Evolutionary conservation across 2,797 vertebrate species (phyloP), one percentile per base, ranked within the genome.

Genomic region (Sylvilagus floridanus): DNA sequence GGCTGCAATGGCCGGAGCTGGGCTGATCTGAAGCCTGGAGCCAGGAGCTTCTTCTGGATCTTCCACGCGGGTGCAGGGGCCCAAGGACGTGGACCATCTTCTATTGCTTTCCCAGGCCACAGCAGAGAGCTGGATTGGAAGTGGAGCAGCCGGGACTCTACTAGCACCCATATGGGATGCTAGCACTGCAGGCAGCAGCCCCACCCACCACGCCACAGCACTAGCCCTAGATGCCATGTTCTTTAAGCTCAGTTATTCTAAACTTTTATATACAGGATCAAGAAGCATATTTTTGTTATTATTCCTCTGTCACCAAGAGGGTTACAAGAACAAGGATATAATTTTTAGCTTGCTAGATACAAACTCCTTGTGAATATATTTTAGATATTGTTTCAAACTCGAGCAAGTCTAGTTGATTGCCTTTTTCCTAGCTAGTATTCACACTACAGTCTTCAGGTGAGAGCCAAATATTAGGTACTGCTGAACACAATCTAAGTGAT

Each of bases 351-450:
- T 93, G 32, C 77, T 84, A 73, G 13, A 37, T 66, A 65, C 7
- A 88, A 90, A 88, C 17, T 21, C 30, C 66, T 3, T 54, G 37
- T 71, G 50, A 96, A 32, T 5, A 88, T 17, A n/a, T 66, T 86
- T 93, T 86, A 96, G 26, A 21, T n/a, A 52, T 7, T 35, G 3
- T 93, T 93, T 95, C 65, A 83, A 66, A 78, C 4, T 78, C 57
- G 22, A 26, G 4, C 5, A 47, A 13, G 8, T 7, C 69, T 90
- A 87, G 17, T 26, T 54, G 52, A 84, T 26, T 89, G 13, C 2
- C n/a, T 86, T 91, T 92, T 79, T 21, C 26, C 12, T 89, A 68
- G 26, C 8, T 86, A 71, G 68, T 60, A 12, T 8, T 86, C 52
- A 26, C 30, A 7, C 63, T 81, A 21, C 91, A 66, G 10, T 88